phyloP scores from a whole-genome alignment of 1,140 invertebrate species.

The Akabosia matsudoensis region DNA sequence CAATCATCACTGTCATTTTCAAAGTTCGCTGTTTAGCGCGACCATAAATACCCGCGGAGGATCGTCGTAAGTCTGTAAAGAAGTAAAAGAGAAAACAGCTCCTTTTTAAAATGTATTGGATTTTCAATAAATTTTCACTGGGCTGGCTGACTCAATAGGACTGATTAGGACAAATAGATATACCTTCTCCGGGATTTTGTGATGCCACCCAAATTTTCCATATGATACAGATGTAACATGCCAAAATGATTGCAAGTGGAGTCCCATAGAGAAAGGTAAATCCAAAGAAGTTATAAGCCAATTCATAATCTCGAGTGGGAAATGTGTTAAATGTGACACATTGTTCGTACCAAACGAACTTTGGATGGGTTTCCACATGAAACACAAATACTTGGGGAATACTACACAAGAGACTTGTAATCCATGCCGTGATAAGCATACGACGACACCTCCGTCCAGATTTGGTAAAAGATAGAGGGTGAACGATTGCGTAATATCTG shows the following conservation, averaged over 20 bases:
- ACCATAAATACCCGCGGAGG: not conserved
- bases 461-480: slow-evolving; percentile 67
- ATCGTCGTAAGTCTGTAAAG: not conserved
- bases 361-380: slow-evolving; percentile 72
- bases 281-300: slow-evolving; percentile 70
- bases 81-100: not conserved
- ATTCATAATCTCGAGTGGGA: slow-evolving; percentile 62
- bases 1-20: not conserved
- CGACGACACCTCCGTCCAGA: slow-evolving; percentile 55
- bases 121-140: not conserved
- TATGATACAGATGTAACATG: slow-evolving; percentile 79
- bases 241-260: slow-evolving; percentile 77
- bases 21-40: not conserved
- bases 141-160: no score
- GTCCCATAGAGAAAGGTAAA: slow-evolving; percentile 81
- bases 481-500: slow-evolving; percentile 67
- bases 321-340: slow-evolving; percentile 75
- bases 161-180: not conserved
- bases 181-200: slow-evolving; percentile 27
- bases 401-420: slow-evolving; percentile 50
- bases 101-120: not conserved
- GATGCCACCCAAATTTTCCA: slow-evolving; percentile 63
- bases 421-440: slow-evolving; percentile 53
- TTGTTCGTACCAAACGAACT: slow-evolving; percentile 71
- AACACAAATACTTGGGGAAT: slow-evolving; percentile 64